Base-by-base conservation (phyloP, 2,113 vertebrate genomes). In the Rhynchomys soricoides region DNA sequence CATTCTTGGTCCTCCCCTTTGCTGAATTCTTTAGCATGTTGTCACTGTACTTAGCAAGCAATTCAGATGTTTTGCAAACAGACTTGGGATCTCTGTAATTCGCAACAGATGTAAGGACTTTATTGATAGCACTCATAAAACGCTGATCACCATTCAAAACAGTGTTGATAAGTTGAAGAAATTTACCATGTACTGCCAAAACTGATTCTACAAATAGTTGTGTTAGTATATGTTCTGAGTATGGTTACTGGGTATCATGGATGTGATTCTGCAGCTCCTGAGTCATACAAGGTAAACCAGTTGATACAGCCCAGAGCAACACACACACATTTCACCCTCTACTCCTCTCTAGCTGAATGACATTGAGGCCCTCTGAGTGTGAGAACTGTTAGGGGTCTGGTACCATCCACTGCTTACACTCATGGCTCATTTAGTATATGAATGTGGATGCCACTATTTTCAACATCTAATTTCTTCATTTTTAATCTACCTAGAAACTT, bases 141-240 rank as follows among this genome's bases (percentile, higher is more conserved):
- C 99, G 99, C 97, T 99, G 99, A 98, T 99, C 99, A 92, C 99
- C 99, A 97, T 99, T 99, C 97, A 99, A 99, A 98, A 99, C 99
- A 62, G 99, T 99, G 98, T 99, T 99, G 98, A 99, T 99, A 97
- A 99, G 99, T 64, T 99, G 99, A 98, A 99, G 99, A 98, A 99
- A 99, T 99, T 99, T 99, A 99, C 99, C 99, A 98, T 99, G 99
- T 97, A 99, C 99, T 99, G 99, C 99, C 98, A 99, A 99, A 98
- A 99, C 99, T 55, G 99, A 99, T 97, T 99, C 99, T 98, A 99
- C 99, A 98, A 99, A 99, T 96, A 99, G 99, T 97, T 68, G 99
- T 97, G 99, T 99, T 98, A 99, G 99, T 99, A 99, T 99, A 50
- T 99, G 99, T 99, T 99, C 99, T 99, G 99, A 99, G 99, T 99